Evolutionary conservation across 1,140 invertebrate genomes (phyloP), one percentile per base, ranked within the genome.

Genomic region (Gonioctena quinquepunctata): DNA sequence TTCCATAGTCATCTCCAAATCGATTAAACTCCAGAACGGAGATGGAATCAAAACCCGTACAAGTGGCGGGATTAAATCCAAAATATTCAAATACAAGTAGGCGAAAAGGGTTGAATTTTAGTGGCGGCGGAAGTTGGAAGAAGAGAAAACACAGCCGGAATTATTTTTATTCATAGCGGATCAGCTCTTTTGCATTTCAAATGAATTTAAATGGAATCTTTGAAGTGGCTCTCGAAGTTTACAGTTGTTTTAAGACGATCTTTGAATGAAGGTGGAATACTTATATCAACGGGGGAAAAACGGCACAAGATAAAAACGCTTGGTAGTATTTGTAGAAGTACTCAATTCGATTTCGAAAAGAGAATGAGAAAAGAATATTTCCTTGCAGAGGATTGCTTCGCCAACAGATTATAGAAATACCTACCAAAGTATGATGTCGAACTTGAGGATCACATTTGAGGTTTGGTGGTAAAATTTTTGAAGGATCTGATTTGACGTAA

Each of bases 181-280:
- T 76, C 69, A 70, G 64, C 56, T 72, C 66, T 74, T 79, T 79
- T 77, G 73, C 76, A 78, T 79, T 79, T 79, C 75, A 78, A 79
- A 79, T 79, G 75, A 79, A 79, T 79, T 79, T 79, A 76, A 79
- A 79, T 79, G 71, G 72, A 77, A 77, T 77, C 73, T 62, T 71
- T 69, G 69, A 76, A 77, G 72, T 75, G 71, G 68, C 71, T 68
- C 63, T 73, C 69, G 68, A 73, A 77, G 66, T 73, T 69, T 48
- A 28, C 18, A 70, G 65, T 68, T 67, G 71, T 76, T 79, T 73
- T 70, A 73, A 69, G 67, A 76, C 66, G 68, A 76, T 69, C 68
- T 76, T 74, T 59, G 68, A 68, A 66, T 48, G 71, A 74, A 71
- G 74, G 21, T 23, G 54, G 21, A 2, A 42, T n/a, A n/a, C n/a